These are phyloP conservation scores for Micronycteris hirsuta DNA, from an alignment of 2,113 vertebrate species.

Conservation along the genomic window DNA sequence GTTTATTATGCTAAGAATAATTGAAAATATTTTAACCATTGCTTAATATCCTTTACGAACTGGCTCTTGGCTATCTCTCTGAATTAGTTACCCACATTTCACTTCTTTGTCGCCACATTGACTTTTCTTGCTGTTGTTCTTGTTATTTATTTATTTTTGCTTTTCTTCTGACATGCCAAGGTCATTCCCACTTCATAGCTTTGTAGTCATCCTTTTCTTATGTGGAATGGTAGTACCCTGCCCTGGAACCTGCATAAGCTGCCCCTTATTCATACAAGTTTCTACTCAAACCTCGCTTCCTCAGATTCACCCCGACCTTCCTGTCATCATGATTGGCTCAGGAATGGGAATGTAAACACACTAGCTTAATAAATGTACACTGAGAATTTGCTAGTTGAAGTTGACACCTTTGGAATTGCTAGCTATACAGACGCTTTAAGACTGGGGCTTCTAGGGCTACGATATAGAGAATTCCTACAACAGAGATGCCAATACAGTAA, in stretches of 20 bases:
- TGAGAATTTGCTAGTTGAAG: not conserved
- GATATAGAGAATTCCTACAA: not conserved
- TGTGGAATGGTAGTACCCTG: not conserved
- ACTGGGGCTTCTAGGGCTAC: not conserved
- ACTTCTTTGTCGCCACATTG: not conserved
- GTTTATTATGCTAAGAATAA: not conserved
- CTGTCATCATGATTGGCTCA: not conserved
- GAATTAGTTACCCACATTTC: not conserved
- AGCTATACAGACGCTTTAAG: not conserved
- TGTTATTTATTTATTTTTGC: not conserved
- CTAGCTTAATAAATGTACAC: not conserved
- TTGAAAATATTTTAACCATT: not conserved
- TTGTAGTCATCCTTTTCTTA: not conserved
- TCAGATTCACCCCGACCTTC: not conserved
- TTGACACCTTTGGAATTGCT: not conserved
- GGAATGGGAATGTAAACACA: not conserved
- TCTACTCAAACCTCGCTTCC: not conserved
- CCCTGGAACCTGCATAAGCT: not conserved
- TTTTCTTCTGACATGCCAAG: not conserved
- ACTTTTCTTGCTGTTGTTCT: not conserved
- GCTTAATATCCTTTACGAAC: not conserved
- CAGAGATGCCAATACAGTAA: not conserved
- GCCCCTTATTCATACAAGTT: not conserved
- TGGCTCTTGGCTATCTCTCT: not conserved
- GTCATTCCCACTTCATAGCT: not conserved